Base-by-base conservation (phyloP, 2,888 invertebrate genomes). In the Volucella inanis region DNA sequence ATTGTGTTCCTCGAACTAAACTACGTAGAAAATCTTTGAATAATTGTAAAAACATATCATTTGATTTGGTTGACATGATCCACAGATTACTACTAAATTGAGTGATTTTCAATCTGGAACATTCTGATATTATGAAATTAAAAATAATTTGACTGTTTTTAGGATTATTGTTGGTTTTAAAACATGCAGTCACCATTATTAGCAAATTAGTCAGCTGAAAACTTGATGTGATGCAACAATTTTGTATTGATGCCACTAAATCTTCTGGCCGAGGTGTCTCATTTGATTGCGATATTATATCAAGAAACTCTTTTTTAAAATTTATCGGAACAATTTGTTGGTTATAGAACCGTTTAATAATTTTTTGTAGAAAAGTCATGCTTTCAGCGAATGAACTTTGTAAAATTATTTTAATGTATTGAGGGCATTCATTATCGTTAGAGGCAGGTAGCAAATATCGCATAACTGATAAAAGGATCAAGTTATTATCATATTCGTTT, bases 1-100 rank as follows among this genome's bases (percentile, higher is more conserved):
- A 90, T 82, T 92, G 89, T 65, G 94, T 93, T 83, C 93, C 93
- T 45, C 91, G 89, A 64, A 94, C 93, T 1, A 95, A 90, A 64
- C 92, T 93, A 1, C 90, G 88, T 62, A 95, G 90, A 78, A 94
- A 93, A 86, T 93, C 93, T 49, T 94, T 92, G 88, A 94, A 93
- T 0, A 94, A 92, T 89, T 94, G 93, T 87, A 95, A 92, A 0
- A 94, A 92, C 85, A 95, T 93, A 85, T 92, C 92, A 57, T 93
- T 92, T 47, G 91, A 90, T 52, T 90, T 92, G 89, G 87, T 83
- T 89, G 90, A 41, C 93, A 72, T 91, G 91, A 87, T 92, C 92
- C 75, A 87, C 22, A 85, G 65, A 47, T 87, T 67, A 1, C 55
- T 75, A 0, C 64, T 43, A 8, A 87, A 59, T n/a, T 82, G 65